Evolutionary conservation across 2,113 vertebrate species (phyloP), one percentile per base, ranked within the genome.

Genomic region (Misgurnus mizolepis): DNA sequence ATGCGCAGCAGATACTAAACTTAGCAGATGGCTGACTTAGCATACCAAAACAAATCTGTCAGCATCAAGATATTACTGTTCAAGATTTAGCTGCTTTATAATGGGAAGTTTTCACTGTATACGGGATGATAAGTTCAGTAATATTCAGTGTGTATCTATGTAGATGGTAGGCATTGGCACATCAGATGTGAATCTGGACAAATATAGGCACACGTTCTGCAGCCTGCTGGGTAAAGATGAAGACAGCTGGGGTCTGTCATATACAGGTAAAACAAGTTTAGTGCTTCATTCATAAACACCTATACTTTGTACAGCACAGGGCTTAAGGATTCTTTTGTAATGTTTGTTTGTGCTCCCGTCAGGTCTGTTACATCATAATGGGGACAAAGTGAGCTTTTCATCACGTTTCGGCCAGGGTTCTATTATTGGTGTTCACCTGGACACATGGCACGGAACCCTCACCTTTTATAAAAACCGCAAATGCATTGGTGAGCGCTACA

Each of bases 111-210:
- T 47, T 4, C 7, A 2, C 0, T 47, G 14, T 58, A n/a, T 58
- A 5, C 2, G 18, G 18, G 15, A 22, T 12, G 14, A 0, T 9
- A 8, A 39, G 47, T 71, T 55, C 41, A 22, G 10, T 76, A 22
- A 71, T 40, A 11, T 15, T 60, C 34, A 34, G n/a, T 2, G 61
- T 17, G 81, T 3, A 12, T 39, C 50, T 15, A 9, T 40, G 67
- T 76, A 99, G 98, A 99, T 99, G 98, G 96, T 99, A 62, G 97
- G 98, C 53, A 96, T 99, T 0, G 97, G 98, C 39, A 97, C 97
- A 0, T 96, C 92, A 0, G 96, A 98, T 1, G 97, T 99, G 62
- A 98, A 97, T 77, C 87, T 99, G 74, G 97, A 99, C 90, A 97
- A 98, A 88, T 98, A 96, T 87, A 93, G 95, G 2, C 96, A 99